Base-by-base conservation (phyloP, 2,113 vertebrate genomes). In the Saccopteryx bilineata region DNA sequence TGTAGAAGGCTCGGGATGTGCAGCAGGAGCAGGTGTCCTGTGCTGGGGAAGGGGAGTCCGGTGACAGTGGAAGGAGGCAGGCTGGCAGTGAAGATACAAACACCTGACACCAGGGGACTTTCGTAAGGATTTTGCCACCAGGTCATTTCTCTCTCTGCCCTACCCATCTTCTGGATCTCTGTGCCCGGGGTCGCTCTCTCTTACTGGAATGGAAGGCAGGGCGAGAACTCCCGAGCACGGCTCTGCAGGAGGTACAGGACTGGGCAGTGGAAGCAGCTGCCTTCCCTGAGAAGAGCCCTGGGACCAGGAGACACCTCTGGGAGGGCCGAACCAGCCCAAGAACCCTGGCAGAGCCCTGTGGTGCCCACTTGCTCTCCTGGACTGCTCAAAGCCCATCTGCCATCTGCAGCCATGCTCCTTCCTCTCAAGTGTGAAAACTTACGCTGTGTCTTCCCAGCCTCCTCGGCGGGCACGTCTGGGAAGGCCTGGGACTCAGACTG, bases 271-370 rank as follows among this genome's bases (percentile, higher is more conserved):
- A 86, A 66, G 39, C 9, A 66, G 61, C 60, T 26, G 24, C 31
- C 69, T 68, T 28, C 31, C 26, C 28, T 1, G 4, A 58, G 52
- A 76, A 18, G 48, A 89, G 63, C 56, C 26, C 19, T 19, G 5
- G 71, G 52, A 63, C 58, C 63, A 52, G 17, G 23, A 12, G 46
- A 4, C 60, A 15, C 1, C 13, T 8, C 9, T 28, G 31, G 17
- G 12, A 50, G n/a, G 2, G 2, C 19, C 5, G 0, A 18, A 58
- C 28, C 56, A 14, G 7, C 5, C 7, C 14, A 2, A 39, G 72
- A 26, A 6, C 66, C 65, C 39, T 48, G 75, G 81, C 76, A 71
- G 87, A 68, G 14, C 21, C n/a, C 19, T 3, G 54, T 68, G 63
- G 54, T 68, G 56, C 46, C 69, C 52, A 23, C 46, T 79, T 74